Evolutionary conservation across 92 coral and sea anemone species (phyloP).

Genomic region (Epizoanthus stellaris): DNA sequence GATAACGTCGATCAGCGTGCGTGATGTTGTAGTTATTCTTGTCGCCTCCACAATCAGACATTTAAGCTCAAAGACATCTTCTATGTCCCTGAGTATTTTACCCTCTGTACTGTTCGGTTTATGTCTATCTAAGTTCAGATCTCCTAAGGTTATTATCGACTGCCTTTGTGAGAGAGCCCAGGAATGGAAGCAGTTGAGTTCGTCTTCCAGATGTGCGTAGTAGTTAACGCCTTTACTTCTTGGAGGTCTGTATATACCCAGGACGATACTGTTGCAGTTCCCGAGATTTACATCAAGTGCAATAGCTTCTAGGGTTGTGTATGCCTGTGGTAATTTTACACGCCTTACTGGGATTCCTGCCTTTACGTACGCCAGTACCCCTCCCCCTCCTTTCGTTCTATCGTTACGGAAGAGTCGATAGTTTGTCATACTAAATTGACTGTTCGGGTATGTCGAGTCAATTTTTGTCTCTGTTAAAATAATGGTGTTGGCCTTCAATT

Average conservation of each 20-base stretch:
- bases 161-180: background rate
- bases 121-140: slow-evolving; percentile 37
- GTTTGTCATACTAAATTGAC: slow-evolving; percentile 26
- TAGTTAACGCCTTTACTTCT: background rate
- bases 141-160: background rate
- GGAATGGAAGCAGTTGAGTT: background rate
- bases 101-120: slow-evolving; percentile 64
- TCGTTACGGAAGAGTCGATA: slow-evolving; percentile 52
- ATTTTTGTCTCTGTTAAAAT: slow-evolving; percentile 56
- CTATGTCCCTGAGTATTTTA: slow-evolving; percentile 51
- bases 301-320: slow-evolving; percentile 43
- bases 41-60: slow-evolving; percentile 47
- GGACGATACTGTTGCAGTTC: background rate
- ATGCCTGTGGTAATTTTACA: slow-evolving; percentile 8
- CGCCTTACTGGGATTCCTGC: slow-evolving; percentile 23
- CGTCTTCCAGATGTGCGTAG: background rate
- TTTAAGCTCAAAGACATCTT: slow-evolving; percentile 43
- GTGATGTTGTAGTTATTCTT: slow-evolving; percentile 42
- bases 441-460: slow-evolving; percentile 43
- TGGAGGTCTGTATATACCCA: slow-evolving; percentile 38
- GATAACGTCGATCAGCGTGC: slow-evolving; percentile 49
- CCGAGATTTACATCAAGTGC: slow-evolving; percentile 51
- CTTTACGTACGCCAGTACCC: slow-evolving; percentile 27
- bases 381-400: slow-evolving; percentile 51
- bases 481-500: slow-evolving; percentile 36